phyloP scores from a whole-genome alignment of 2,888 invertebrate species.

The Archaeoteleia sp. region DNA sequence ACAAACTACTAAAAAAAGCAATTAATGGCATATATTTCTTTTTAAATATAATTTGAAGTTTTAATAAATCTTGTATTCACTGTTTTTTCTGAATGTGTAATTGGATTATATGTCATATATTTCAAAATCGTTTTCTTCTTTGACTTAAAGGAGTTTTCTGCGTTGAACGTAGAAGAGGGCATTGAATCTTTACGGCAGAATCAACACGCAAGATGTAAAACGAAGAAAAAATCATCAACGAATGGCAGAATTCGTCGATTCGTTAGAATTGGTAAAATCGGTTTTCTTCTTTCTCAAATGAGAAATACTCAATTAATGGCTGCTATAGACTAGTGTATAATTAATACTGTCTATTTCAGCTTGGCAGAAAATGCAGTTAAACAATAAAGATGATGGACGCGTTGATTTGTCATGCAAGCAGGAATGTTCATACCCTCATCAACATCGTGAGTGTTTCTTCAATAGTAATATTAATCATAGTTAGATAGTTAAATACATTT shows the following conservation, averaged over 20 bases:
- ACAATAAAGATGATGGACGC: neutral
- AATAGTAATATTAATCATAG: too few species aligned
- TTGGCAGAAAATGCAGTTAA: neutral
- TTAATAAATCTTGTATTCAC: too few species aligned
- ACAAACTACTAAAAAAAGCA: too few species aligned
- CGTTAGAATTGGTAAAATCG: neutral
- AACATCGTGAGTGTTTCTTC: too few species aligned
- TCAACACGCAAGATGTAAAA: neutral
- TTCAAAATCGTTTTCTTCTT: conserved; percentile 1
- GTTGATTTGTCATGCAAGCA: neutral
- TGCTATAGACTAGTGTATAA: neutral
- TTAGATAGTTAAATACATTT: too few species aligned
- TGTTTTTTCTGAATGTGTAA: too few species aligned
- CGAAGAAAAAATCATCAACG: neutral
- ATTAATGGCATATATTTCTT: too few species aligned
- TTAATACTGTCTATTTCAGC: neutral
- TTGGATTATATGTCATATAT: too few species aligned
- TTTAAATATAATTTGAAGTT: too few species aligned
- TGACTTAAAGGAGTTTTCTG: conserved; percentile 1
- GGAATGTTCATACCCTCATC: neutral
- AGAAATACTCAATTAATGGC: too few species aligned
- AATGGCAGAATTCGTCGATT: neutral
- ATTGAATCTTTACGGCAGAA: conserved; percentile 4
- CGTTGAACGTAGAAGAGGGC: neutral
- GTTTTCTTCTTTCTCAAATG: too few species aligned